A percentile compares a stretch with the other conserved stretches of the same genome.
These are phyloP conservation scores for Panagrolaimus sp. DNA, from an alignment of 1,140 invertebrate species.

Conservation along the genomic window DNA sequence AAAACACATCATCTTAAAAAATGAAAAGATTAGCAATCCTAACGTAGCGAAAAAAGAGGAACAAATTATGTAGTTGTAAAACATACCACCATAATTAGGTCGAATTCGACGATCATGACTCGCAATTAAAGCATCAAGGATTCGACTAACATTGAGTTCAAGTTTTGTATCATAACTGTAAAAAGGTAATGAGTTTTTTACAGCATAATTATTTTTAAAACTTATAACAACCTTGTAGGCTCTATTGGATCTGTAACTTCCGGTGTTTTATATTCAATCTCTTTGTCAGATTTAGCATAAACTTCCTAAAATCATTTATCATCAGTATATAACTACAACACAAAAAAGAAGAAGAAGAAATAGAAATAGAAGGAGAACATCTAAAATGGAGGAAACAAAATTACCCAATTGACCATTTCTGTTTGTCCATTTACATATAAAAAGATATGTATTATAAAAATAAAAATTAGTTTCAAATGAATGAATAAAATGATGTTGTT, in stretches of 20 bases:
- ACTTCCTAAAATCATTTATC: neutral
- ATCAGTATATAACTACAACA: no score
- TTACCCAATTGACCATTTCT: no score
- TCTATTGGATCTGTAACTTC: constrained; percentile 4
- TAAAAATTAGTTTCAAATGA: no score
- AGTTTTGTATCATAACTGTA: constrained; percentile 32
- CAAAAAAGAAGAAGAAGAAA: no score
- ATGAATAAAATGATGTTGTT: no score
- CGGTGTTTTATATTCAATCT: constrained; percentile 11
- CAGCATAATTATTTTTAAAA: no score
- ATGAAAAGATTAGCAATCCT: neutral
- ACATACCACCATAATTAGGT: constrained; percentile 42
- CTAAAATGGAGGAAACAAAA: no score
- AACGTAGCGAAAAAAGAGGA: neutral
- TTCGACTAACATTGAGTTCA: constrained; percentile 34
- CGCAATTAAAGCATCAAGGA: constrained; percentile 40
- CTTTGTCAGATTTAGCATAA: constrained; percentile 10
- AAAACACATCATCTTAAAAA: no score
- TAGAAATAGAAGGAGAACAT: no score
- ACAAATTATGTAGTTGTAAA: neutral
- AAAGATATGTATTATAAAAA: no score
- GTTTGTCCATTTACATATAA: no score
- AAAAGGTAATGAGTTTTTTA: no score
- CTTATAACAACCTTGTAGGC: neutral
- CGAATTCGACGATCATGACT: constrained; percentile 41